Evolutionary conservation across 1,140 invertebrate species (phyloP), one percentile per base, ranked within the genome.

Genomic region (Copidosoma floridanum): DNA sequence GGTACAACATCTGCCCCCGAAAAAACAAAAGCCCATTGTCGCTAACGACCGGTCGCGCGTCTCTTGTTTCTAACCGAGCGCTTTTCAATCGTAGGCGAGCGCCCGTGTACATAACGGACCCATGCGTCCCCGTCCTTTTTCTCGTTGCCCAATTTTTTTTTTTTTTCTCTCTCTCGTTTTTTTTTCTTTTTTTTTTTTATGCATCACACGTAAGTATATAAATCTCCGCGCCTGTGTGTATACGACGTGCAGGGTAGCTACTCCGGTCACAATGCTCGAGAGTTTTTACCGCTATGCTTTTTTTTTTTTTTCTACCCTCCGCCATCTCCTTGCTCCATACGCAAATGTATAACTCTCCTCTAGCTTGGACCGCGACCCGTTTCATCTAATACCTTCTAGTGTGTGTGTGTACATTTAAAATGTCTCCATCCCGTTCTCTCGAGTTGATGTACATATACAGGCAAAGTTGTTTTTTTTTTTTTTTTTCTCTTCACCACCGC

Each of bases 21-120:
- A 81, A 81, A 81, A 80, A 81, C 78, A 80, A 81, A 81, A 79
- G 46, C 75, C 79, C 63, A 79, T 81, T 81, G 79, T 81, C 72
- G 72, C 74, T 80, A 80, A 80, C 76, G 75, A 80, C 79, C 77
- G 77, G 76, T 71, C 77, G 74, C 71, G 71, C 76, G 77, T 81
- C 79, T 81, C 79, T 81, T 77, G 78, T 81, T 81, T 80, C 79
- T 81, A 79, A 77, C 71, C 76, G 76, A 79, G 76, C 75, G 79
- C 74, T 77, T 80, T 80, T 80, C 66, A 80, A 79, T 80, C 77
- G 78, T 79, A 80, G 78, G 78, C 71, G 79, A 76, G 40, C n/a
- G 32, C 48, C 1, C 35, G 37, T 16, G 20, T 12, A 76, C 67
- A 76, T 81, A 81, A 81, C 79, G 79, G 77, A 78, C 71, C 70